Base-by-base conservation (phyloP, 2,797 vertebrate species). In the Trachops cirrhosus region DNA sequence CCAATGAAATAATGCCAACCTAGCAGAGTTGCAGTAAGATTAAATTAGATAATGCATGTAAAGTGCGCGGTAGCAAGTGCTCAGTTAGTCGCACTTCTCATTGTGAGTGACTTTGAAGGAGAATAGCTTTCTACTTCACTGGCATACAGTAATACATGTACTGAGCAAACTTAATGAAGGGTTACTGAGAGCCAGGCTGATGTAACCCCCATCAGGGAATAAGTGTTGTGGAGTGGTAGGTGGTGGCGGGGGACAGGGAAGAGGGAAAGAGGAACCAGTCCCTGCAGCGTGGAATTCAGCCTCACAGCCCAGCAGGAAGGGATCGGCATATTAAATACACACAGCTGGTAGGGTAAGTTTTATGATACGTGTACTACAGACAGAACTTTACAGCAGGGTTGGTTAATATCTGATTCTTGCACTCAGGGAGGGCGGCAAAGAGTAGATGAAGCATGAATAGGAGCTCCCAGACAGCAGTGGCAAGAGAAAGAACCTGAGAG, bases 91-190 rank as follows among this genome's bases (percentile, higher is more conserved):
- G n/a, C 39, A 59, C 4, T 46, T 80, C 22, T 82, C 78, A 73
- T 34, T 44, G 34, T 57, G 68, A 88, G 24, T 62, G 50, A 57
- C 68, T 90, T 59, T 86, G 57, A 95, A 89, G 46, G 52, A 92
- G 59, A 54, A 32, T 21, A 92, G 73, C 46, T 68, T 73, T 86
- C 70, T 57, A 32, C 95, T 75, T 96, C 29, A 12, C 59, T 92
- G 32, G n/a, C 24, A 50, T 16, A 75, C 37, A 92, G 19, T 77
- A 71, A 80, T 79, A 80, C 75, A 79, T 12, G 54, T 52, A 79
- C 34, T 41, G 18, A 96, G 78, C 39, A 82, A 94, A 74, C 46
- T 57, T 74, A 54, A 57, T n/a, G 57, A 96, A 52, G 44, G 88
- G 67, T 54, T 91, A 32, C 73, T 70, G 70, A 88, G 26, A 95